phyloP scores from a whole-genome alignment of 2,888 invertebrate species.

The Zygothrica quintamaculata region DNA sequence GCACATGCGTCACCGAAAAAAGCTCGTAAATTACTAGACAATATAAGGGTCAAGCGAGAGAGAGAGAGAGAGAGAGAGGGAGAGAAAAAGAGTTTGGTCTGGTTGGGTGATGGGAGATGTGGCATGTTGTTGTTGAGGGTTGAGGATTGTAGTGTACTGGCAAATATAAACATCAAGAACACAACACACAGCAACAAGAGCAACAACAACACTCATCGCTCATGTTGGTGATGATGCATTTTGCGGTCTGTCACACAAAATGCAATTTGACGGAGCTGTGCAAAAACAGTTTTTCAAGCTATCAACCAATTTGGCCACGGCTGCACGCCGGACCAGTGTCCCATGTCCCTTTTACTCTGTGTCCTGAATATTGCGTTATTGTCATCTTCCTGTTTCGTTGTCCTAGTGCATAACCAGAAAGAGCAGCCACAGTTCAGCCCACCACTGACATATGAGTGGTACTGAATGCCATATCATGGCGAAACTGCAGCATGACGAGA shows the following conservation, averaged over 20 bases:
- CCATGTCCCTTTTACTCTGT: neutral
- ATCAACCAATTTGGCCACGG: slow-evolving; percentile 82
- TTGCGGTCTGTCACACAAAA: slow-evolving; percentile 84
- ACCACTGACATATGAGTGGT: slow-evolving; percentile 60
- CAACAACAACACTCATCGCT: slow-evolving; percentile 77
- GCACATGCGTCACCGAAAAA: slow-evolving; percentile 67
- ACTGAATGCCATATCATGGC: slow-evolving; percentile 74
- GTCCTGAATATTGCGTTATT: slow-evolving; percentile 33
- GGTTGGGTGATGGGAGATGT: neutral
- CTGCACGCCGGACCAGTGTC: slow-evolving; percentile 65
- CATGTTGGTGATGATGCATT: slow-evolving; percentile 84
- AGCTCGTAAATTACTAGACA: slow-evolving; percentile 79
- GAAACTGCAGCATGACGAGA: slow-evolving; percentile 44
- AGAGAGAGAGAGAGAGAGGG: neutral
- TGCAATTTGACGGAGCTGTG: slow-evolving; percentile 83
- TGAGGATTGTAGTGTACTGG: slow-evolving; percentile 36
- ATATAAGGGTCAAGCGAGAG: slow-evolving; percentile 40
- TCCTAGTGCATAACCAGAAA: neutral
- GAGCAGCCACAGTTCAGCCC: slow-evolving; percentile 35
- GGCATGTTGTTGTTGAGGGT: slow-evolving; percentile 3
- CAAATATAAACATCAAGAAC: slow-evolving; percentile 77
- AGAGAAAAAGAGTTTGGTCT: no score
- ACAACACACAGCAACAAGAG: slow-evolving; percentile 31
- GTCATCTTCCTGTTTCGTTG: slow-evolving; percentile 32
- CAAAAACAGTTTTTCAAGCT: slow-evolving; percentile 81